Conservation (phyloP, 2,113 vertebrate genomes). For the Hyla sarda region DNA sequence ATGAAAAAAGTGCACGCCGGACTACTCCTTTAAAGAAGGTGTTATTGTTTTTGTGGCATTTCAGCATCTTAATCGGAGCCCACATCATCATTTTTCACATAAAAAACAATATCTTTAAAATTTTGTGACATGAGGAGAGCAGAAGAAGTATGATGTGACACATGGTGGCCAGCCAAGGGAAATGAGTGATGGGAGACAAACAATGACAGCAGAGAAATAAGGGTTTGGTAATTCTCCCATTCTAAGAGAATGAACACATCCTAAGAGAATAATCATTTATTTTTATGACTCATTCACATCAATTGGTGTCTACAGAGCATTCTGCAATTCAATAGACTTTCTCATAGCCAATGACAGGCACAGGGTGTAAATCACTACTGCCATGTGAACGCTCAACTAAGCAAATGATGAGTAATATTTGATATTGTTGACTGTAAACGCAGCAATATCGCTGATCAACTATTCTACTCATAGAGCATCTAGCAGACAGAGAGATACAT, state of each 20-base stretch:
- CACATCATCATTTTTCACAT: background rate
- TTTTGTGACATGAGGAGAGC: background rate
- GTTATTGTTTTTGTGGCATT: no score
- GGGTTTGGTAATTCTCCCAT: background rate
- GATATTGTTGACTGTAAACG: background rate
- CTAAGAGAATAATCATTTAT: background rate
- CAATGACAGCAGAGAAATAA: background rate
- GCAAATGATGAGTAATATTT: background rate
- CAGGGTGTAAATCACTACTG: background rate
- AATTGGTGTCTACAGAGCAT: background rate
- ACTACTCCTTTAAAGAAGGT: no score
- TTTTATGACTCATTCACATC: slow-evolving; percentile 7
- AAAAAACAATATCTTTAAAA: background rate
- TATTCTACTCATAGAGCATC: background rate
- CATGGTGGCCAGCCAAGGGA: background rate
- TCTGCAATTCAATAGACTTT: slow-evolving; percentile 14
- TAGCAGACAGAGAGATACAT: background rate
- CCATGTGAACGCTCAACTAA: background rate
- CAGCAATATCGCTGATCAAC: background rate
- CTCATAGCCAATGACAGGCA: background rate
- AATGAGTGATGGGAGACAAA: background rate
- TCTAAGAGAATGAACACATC: background rate
- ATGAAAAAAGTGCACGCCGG: no score
- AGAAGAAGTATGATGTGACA: background rate
- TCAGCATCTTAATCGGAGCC: background rate